Conservation (phyloP, 2,797 vertebrate genomes). For the Pipistrellus pipistrellus region DNA sequence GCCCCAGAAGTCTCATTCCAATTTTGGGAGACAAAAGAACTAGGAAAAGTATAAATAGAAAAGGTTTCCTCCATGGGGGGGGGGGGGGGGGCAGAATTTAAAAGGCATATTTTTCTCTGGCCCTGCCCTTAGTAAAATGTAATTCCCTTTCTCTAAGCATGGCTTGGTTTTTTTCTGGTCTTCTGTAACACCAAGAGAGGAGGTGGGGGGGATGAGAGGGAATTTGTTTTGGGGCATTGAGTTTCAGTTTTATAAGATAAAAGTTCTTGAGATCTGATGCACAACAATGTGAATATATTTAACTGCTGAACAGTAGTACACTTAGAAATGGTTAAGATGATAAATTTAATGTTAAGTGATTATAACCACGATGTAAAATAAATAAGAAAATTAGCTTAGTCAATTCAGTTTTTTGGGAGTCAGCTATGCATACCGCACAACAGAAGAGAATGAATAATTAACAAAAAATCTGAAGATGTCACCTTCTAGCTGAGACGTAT, state of each 20-base stretch:
- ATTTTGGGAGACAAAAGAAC: too few species aligned
- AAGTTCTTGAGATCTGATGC: neutral
- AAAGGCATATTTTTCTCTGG: too few species aligned
- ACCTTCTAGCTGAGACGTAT: slow-evolving; percentile 37
- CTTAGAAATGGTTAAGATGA: neutral
- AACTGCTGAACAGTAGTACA: neutral
- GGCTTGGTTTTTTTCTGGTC: too few species aligned
- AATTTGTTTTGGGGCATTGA: neutral
- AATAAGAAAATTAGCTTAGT: slow-evolving; percentile 30
- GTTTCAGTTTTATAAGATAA: slow-evolving; percentile 55
- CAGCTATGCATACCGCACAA: neutral
- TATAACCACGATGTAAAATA: slow-evolving; percentile 58
- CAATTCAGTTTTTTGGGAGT: slow-evolving; percentile 50
- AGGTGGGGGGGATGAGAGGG: neutral
- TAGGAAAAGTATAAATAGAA: too few species aligned
- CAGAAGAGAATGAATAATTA: slow-evolving; percentile 38
- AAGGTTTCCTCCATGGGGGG: too few species aligned
- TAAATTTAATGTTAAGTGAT: neutral
- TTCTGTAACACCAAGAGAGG: neutral
- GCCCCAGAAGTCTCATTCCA: too few species aligned
- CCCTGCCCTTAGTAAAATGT: too few species aligned
- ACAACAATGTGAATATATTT: slow-evolving; percentile 37
- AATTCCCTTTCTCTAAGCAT: too few species aligned
- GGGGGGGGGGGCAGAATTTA: too few species aligned
- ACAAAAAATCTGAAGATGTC: slow-evolving; percentile 51